Evolutionary conservation across 1,140 invertebrate genomes (phyloP), one percentile per base, ranked within the genome.

Genomic region (Nylanderia fulva): DNA sequence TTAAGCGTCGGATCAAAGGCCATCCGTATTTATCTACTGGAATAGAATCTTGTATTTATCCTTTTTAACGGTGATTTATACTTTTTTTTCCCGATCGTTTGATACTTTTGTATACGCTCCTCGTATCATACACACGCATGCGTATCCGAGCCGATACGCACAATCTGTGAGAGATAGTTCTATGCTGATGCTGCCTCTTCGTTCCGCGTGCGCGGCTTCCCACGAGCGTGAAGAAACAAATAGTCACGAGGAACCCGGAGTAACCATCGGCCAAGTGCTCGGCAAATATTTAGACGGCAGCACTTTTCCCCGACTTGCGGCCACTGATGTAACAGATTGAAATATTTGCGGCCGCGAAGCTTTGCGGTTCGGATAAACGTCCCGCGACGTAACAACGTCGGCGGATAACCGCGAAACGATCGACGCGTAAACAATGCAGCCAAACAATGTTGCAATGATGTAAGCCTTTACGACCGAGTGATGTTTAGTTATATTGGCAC

Each of bases 171-270:
- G 42, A 76, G 33, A 76, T 8, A 42, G 7, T 33, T n/a, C n/a
- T 33, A 18, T 60, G 56, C 56, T 39, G 36, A 76, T 76, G 56
- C 56, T 3, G 29, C 52, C 18, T 52, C 24, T 61, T 24, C 24
- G 56, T n/a, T 61, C 58, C 60, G 11, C 29, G 45, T 33, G 33
- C 27, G 21, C n/a, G 61, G 76, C 76, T 79, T 79, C 76, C 76
- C 76, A 79, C 63, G 76, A 68, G 48, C 76, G 29, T 68, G 76
- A 54, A 79, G 76, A 79, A 79, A 79, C 76, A 79, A 79, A 79
- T 79, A 79, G 64, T 79, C 76, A 48, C 74, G 61, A 68, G 63
- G 33, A n/a, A n/a, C 29, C 48, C 42, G 60, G n/a, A 54, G 75
- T 52, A 79, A 79, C 61, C 61, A 54, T 79, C 66, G 33, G 33